Percentiles rank a stretch among this genome's conserved stretches.
These are phyloP conservation scores for Drosophila hamatofila DNA, from an alignment of 2,888 invertebrate genomes.

Conservation along the genomic window DNA sequence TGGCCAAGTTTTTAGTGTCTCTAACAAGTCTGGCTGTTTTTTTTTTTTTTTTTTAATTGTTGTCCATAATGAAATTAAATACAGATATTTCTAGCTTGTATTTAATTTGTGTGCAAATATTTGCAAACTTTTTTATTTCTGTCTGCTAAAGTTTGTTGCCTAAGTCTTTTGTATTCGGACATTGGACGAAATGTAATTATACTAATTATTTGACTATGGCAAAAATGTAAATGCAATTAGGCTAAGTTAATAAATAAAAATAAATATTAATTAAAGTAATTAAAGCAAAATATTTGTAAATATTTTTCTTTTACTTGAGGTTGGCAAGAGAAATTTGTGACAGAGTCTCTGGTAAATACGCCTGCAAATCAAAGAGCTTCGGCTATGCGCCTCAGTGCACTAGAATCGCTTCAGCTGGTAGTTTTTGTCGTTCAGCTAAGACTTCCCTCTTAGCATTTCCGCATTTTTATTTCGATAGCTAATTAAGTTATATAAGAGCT, in stretches of 20 bases:
- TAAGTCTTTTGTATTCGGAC: slow-evolving; percentile 37
- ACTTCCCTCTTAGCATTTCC: slow-evolving; percentile 51
- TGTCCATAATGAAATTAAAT: slow-evolving; percentile 71
- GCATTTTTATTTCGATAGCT: slow-evolving; percentile 55
- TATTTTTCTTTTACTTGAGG: background rate
- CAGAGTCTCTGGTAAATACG: background rate
- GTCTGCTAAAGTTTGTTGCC: slow-evolving; percentile 26
- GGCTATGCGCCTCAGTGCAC: slow-evolving; percentile 30
- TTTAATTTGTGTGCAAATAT: slow-evolving; percentile 65
- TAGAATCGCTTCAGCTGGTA: slow-evolving; percentile 34
- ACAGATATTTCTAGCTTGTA: slow-evolving; percentile 63
- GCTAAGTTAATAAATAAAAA: slow-evolving; percentile 4
- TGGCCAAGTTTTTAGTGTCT: slow-evolving; percentile 49
- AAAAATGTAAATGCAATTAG: slow-evolving; percentile 60
- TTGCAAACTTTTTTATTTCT: slow-evolving; percentile 23
- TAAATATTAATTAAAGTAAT: background rate
- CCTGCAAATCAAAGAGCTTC: slow-evolving; percentile 9
- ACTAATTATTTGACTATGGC: slow-evolving; percentile 62
- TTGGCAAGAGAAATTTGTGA: background rate
- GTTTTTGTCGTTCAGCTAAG: slow-evolving; percentile 20
- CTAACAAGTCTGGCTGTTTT: slow-evolving; percentile 35
- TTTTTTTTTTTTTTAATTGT: slow-evolving; percentile 67
- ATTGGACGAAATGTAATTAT: slow-evolving; percentile 40
- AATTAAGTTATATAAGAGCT: slow-evolving; percentile 60
- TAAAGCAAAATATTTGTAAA: slow-evolving; percentile 1